Evolutionary conservation across 2,797 vertebrate genomes (phyloP), one percentile per base, ranked within the genome.

Genomic region (Molossus alvarezi): DNA sequence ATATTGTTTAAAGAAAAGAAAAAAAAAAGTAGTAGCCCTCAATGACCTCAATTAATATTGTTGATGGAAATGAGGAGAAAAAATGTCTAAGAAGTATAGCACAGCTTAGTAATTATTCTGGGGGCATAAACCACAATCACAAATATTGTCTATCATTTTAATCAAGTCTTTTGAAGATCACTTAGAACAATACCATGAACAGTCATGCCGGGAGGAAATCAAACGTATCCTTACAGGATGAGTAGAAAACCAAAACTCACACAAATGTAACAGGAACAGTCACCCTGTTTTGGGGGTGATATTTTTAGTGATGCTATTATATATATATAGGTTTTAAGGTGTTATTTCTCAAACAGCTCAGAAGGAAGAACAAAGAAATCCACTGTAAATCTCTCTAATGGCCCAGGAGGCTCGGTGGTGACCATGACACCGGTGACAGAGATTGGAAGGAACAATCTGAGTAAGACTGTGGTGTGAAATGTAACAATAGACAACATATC

Each of bases 41-140:
- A 60, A 62, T 64, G 29, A 83, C 25, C 21, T 83, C 25, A 76
- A 8, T 77, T 94, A 93, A 51, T 73, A 53, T 33, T 89, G 69
- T 37, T 73, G 51, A 80, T 53, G 25, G 41, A 94, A 95, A 91
- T 20, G 7, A 29, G 75, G 62, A 41, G 60, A 60, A 82, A 53
- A 15, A 82, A 33, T 33, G 58, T 45, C 29, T 76, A 79, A 76
- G 80, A 69, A 92, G 60, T 60, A 75, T 37, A 58, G 51, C 12
- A 51, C 17, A 92, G 21, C 37, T 75, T 33, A 82, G 27, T 45
- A 53, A 71, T 81, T 94, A 58, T 37, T 80, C 51, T 29, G 51
- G 23, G 25, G 37, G 29, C 37, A 14, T 9, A 57, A 41, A 27
- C 21, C 27, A 69, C n/a, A 90, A 2, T 80, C 60, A 3, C 6